Base-by-base conservation (phyloP, 2,797 vertebrate species). In the Periophthalmus magnuspinnatus region DNA sequence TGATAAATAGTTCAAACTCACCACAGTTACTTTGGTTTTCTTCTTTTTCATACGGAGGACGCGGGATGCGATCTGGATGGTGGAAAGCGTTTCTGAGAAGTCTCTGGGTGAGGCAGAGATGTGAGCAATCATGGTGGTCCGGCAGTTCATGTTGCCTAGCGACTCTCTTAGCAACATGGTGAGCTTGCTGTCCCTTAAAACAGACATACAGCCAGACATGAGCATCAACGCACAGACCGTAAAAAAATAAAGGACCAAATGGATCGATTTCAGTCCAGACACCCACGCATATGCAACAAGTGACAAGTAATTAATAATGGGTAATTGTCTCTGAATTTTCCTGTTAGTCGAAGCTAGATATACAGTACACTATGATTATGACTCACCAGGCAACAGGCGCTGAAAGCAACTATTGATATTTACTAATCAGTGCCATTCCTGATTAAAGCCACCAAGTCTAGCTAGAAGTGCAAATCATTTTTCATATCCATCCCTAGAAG, bases 121-220 rank as follows among this genome's bases (percentile, higher is more conserved):
- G 93, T 99, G 97, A 76, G 96, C 96, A 63, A 99, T 99, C 98
- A 99, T 99, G 74, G 98, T 99, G 88, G 98, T 99, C 81, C 97
- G 95, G 92, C 98, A 99, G 93, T 99, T 99, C 95, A 99, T 94
- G 77, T 99, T 99, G 90, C 98, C 98, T 89, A 99, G 92, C 69
- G 97, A 99, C 89, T 99, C 98, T 19, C 98, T 94, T 80, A 99
- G 94, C 90, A 99, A 92, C 98, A 99, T 99, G 90, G 97, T 97
- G 83, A 99, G 94, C 92, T 99, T 99, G 93, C 97, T 99, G 78
- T 99, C 98, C 90, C 98, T 99, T 67, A 76, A 72, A 92, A 93
- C 87, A 85, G 82, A 90, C 79, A 87, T 62, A 75, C 45, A 81
- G 33, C 4, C 22, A 72, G 79, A 86, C 19, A 62, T 86, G 73